Evolutionary conservation across 2,888 invertebrate species (phyloP), one percentile per base, ranked within the genome.

Genomic region (Oithona nana): DNA sequence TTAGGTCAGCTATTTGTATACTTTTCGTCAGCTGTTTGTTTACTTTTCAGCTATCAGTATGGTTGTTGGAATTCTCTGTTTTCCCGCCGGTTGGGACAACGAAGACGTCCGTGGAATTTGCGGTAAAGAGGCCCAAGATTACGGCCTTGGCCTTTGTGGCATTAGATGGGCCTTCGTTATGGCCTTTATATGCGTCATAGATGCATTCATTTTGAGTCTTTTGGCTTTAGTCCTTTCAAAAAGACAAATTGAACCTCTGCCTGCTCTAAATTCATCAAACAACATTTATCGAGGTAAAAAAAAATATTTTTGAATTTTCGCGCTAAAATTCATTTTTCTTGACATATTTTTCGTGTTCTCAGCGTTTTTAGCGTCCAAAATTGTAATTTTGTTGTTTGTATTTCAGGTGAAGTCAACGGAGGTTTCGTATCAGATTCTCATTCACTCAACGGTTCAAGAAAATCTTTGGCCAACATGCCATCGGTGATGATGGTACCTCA

Each of bases 171-270:
- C 93, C 3, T 93, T 88, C 74, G 82, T 93, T 13, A 78, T 95
- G 68, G 93, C 92, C 4, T 85, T 88, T 65, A 89, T 95, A 65
- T 90, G 13, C 86, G 0, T 84, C 31, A 48, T 62, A 39, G 92
- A 92, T 73, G 88, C 88, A 61, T 76, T 84, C 60, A 88, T 90
- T 65, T 77, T 93, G 66, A 83, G 93, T 0, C 83, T 87, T 0
- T 78, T 95, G 64, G 94, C 94, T 16, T 94, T 95, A 75, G 88
- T 93, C 69, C 78, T 95, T 67, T 93, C 92, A 31, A 86, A 88
- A 4, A 77, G 90, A 63, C 92, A 94, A 73, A 84, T 90, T 22
- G 79, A 84, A 63, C 77, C 90, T 57, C 86, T 87, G 70, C 83
- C 88, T 0, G 88, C 88, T 73, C 83, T 64, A 61, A 79, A 6